Conservation (phyloP, 2,888 invertebrate species). For the Diarsia dahlii region DNA sequence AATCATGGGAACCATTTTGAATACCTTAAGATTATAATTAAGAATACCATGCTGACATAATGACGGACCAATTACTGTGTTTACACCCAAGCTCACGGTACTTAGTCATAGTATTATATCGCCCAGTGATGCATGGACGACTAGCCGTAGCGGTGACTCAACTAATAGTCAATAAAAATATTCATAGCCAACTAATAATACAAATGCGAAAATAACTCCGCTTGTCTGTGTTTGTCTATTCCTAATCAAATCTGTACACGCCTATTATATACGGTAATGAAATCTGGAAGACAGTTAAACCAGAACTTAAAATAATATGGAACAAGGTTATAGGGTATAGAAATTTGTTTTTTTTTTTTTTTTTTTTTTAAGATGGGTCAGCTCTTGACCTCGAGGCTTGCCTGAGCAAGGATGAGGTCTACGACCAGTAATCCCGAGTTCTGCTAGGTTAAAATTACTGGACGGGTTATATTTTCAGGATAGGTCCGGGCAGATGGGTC, state of each 20-base stretch:
- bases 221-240: neutral
- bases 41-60: constrained; percentile 49
- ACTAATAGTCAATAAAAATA: constrained; percentile 29
- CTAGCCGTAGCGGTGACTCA: constrained; percentile 51
- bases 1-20: constrained; percentile 43
- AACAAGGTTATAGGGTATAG: too few species aligned
- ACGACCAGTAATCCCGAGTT: too few species aligned
- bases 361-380: too few species aligned
- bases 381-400: too few species aligned
- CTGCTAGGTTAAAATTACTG: too few species aligned
- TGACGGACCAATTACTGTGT: constrained; percentile 54
- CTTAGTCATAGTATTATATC: constrained; percentile 60
- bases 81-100: constrained; percentile 48
- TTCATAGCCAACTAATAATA: constrained; percentile 5
- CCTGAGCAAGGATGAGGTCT: too few species aligned
- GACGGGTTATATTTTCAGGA: too few species aligned
- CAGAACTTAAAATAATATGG: too few species aligned
- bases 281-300: neutral
- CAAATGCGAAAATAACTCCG: neutral
- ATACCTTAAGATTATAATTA: constrained; percentile 28
- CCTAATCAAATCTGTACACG: neutral
- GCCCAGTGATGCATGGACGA: constrained; percentile 40
- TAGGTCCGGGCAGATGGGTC: too few species aligned
- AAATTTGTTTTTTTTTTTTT: too few species aligned
- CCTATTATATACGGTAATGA: neutral